Evolutionary conservation across 2,113 vertebrate genomes (phyloP), one percentile per base, ranked within the genome.

Genomic region (Platichthys flesus): DNA sequence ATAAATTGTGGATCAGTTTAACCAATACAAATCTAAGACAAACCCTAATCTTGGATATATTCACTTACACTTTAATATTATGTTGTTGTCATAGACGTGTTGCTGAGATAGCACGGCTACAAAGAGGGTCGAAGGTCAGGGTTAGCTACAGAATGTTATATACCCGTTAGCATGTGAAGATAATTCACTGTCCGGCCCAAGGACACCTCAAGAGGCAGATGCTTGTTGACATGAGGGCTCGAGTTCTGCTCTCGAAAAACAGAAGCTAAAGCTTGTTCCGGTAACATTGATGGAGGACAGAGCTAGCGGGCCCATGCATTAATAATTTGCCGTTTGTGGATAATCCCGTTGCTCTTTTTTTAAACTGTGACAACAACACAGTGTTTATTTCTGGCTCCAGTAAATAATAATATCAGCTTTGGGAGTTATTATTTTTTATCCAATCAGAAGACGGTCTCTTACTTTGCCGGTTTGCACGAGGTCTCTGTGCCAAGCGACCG

Each of bases 391-490:
- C 63, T 62, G 20, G 12, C 23, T 64, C 49, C 4, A 23, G 61
- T 58, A 60, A 66, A 54, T 51, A 24, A 57, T 21, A 65, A 45
- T 2, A 51, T 28, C 0, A 40, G 35, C 52, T 24, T 21, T 6
- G 58, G 12, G 47, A 79, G 51, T 47, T 47, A 16, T 47, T 47
- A 1, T 47, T 13, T 31, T 14, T 47, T 16, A 47, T 57, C 18
- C 1, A 26, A 12, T 69, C 23, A 57, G 9, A 64, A 31, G 61
- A 69, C 60, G 67, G n/a, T 62, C 89, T 88, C 91, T 88, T 87
- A 93, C 91, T 84, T 93, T 90, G 64, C 88, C 89, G 1, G 85
- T 90, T 70, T 82, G 81, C 4, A 89, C 35, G 45, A 91, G 84
- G 47, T 93, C 89, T 51, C 89, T 76, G 26, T 93, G 89, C 83